These are phyloP conservation scores for Mimumesa dahlbomi DNA, from an alignment of 2,888 invertebrate species.

Conservation along the genomic window DNA sequence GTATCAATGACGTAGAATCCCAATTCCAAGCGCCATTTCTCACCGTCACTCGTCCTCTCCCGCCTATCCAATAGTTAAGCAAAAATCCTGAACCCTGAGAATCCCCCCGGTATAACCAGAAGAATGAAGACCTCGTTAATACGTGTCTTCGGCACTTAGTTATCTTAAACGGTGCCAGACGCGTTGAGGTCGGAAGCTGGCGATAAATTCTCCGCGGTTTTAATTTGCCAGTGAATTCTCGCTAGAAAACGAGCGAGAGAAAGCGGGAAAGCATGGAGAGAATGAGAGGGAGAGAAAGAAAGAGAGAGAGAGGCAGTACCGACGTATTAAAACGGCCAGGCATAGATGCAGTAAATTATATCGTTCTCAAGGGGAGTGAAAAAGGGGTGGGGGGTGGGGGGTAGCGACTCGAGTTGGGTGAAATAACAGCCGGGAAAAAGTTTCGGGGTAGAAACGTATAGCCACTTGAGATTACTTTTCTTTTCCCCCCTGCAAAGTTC, in stretches of 20 bases:
- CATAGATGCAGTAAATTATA: constrained; percentile 71
- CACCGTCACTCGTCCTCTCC: constrained; percentile 23
- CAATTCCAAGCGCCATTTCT: constrained; percentile 43
- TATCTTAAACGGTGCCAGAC: constrained; percentile 66
- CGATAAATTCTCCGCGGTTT: constrained; percentile 69
- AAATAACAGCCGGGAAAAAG: constrained; percentile 45
- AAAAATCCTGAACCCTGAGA: constrained; percentile 38
- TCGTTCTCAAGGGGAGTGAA: constrained; percentile 62
- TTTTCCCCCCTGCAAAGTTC: constrained; percentile 27
- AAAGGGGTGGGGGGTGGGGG: too few species aligned
- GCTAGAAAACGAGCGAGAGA: constrained; percentile 26
- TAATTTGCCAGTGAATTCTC: constrained; percentile 67
- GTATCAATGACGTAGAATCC: constrained; percentile 26
- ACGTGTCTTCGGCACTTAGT: constrained; percentile 64
- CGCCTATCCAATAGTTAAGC: constrained; percentile 14
- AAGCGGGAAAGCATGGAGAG: constrained; percentile 4
- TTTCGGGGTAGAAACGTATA: constrained; percentile 57
- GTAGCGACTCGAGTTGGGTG: constrained; percentile 32
- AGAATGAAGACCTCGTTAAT: constrained; percentile 67
- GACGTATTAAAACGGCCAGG: constrained; percentile 68
- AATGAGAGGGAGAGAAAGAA: constrained; percentile 14
- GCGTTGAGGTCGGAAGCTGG: constrained; percentile 48
- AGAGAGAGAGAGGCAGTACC: constrained; percentile 40
- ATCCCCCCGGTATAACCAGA: constrained; percentile 47
- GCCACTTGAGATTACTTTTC: constrained; percentile 66